Base-by-base conservation (phyloP, 2,797 vertebrate species). In the Xyrichtys novacula region DNA sequence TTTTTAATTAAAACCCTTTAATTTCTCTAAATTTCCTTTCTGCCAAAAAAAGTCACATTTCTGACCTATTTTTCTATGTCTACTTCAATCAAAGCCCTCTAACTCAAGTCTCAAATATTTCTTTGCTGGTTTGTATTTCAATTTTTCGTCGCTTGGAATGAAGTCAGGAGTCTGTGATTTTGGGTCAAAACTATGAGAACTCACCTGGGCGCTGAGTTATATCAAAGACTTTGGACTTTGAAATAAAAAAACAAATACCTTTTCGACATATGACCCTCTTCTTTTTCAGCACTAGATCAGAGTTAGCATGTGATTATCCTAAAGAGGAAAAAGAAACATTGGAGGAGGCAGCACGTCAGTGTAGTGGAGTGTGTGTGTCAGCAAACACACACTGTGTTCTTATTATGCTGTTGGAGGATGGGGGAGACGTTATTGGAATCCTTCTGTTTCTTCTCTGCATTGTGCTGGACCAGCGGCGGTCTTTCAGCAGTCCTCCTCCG, bases 381-480 rank as follows among this genome's bases (percentile, higher is more conserved):
- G 88, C 95, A 99, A 1, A 98, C 97, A 14, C 97, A 99, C 62
- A 98, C 93, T 0, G 96, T 93, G 0, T 94, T 92, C 77, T 98
- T 98, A 61, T 95, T 81, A 55, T 96, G 95, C 58, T 95, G 95
- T 32, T 96, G 96, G 58, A 98, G 94, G 54, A 98, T 91, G 0
- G 93, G 88, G 1, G 86, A 90, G 43, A 95, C 88, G 2, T 93
- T 94, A 34, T 15, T 81, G 2, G 92, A 65, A 76, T 96, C 96
- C 87, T 95, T 96, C 90, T 96, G 96, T 25, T 95, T 95, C 80
- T 96, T 93, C 22, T 95, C 94, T 60, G 94, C 92, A 23, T 95
- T 94, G 20, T 95, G 91, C 23, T 81, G 87, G 5, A 57, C 87
- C 83, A 96, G 90, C 0, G 90, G 89, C 0, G 90, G 91, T 71